A percentile compares a stretch with the other conserved stretches of the same genome.
These are phyloP conservation scores for Ferrisia virgata DNA, from an alignment of 2,888 invertebrate genomes.

Conservation along the genomic window DNA sequence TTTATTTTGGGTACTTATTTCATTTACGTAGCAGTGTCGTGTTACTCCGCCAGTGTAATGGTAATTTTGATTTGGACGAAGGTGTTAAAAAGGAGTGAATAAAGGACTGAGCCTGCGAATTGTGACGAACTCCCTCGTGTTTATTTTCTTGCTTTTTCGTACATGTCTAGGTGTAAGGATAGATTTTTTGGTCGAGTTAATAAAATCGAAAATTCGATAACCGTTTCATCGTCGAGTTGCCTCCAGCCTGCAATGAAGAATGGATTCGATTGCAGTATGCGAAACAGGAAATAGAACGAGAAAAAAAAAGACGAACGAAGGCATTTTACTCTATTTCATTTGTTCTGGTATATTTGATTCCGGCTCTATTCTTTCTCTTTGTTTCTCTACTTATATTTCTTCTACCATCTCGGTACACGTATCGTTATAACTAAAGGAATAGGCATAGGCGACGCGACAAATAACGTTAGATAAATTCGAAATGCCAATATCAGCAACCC, in stretches of 20 bases:
- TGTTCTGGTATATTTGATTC: neutral
- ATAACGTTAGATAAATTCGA: neutral
- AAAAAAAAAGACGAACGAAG: too few species aligned
- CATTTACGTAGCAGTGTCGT: neutral
- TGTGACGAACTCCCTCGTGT: neutral
- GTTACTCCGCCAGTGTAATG: neutral
- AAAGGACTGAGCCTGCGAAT: neutral
- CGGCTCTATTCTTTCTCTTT: neutral
- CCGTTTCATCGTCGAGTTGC: neutral
- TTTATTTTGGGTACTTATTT: neutral
- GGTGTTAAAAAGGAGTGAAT: neutral
- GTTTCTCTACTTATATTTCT: neutral
- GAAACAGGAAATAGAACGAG: neutral
- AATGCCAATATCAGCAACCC: neutral
- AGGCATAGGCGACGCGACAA: neutral
- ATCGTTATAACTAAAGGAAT: neutral
- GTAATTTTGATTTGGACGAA: neutral
- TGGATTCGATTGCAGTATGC: neutral
- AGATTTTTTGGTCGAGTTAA: neutral
- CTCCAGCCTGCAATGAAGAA: neutral
- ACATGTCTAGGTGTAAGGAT: neutral
- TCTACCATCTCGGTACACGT: neutral
- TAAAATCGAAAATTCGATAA: conserved; percentile 12
- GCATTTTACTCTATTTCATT: neutral
- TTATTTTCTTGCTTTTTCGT: neutral